Base-by-base conservation (phyloP, 2,888 invertebrate species). In the Stratiomys singularior region DNA sequence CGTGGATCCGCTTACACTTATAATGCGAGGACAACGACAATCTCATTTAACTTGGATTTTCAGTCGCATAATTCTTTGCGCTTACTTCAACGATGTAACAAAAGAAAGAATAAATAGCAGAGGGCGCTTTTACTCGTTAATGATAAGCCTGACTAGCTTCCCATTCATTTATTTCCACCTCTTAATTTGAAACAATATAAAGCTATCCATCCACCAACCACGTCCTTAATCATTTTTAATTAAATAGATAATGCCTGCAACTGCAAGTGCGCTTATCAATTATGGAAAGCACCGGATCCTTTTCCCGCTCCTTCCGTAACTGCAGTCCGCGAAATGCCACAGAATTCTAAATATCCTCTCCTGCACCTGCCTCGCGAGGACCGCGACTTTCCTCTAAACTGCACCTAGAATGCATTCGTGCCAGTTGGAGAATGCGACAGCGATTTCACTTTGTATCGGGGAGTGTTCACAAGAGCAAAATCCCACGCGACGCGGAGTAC, bases 211-310 rank as follows among this genome's bases (percentile, higher is more conserved):
- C 47, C 46, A 46, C 69, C 23, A 69, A 46, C 25, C 69, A 46
- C 44, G 28, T 69, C 69, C 69, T 69, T 69, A 69, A 69, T 30
- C 69, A 46, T 69, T 69, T 69, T 69, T 69, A 69, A 69, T 69
- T 69, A 46, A 69, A 69, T 69, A 69, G 47, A 23, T 69, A 69
- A 69, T 69, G 46, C 47, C 27, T 23, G 69, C 69, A n/a, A 47
- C 46, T 47, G 47, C 23, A 69, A 69, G 47, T 69, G 69, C 47
- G 69, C 69, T 69, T 69, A 69, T 69, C 18, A 69, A 69, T 69
- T 69, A 69, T 69, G 69, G 25, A 69, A 69, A 47, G n/a, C 23
- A 11, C 47, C 25, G 47, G 69, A 69, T 69, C 47, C 69, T 15
- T 47, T 69, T 69, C 23, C 2, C 25, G 47, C 47, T 46, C n/a